Conservation (phyloP, 1,140 invertebrate genomes). For the Hestina assimilis region DNA sequence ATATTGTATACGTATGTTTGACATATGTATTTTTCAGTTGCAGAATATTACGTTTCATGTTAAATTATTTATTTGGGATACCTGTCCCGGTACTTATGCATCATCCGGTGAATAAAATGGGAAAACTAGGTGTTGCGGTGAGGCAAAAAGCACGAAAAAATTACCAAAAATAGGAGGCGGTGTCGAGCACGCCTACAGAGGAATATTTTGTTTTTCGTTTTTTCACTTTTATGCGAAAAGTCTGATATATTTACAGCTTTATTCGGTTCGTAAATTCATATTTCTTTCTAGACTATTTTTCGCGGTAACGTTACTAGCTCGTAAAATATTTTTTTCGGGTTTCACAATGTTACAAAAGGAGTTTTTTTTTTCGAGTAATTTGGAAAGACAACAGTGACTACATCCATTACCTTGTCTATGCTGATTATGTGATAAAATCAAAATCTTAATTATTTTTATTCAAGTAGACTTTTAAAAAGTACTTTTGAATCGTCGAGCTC, state of each 20-base stretch:
- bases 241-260: slow-evolving; percentile 18
- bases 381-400: not conserved
- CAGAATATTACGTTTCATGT: not conserved
- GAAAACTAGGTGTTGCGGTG: not conserved
- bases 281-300: slow-evolving; percentile 15
- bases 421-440: too few species aligned
- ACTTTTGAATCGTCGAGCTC: too few species aligned
- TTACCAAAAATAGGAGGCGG: not conserved
- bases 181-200: slow-evolving; percentile 1
- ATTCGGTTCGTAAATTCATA: slow-evolving; percentile 25
- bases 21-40: too few species aligned
- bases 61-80: not conserved
- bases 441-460: too few species aligned
- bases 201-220: slow-evolving; percentile 4
- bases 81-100: not conserved
- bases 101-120: not conserved
- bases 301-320: not conserved
- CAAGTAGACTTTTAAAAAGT: too few species aligned
- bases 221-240: slow-evolving; percentile 20
- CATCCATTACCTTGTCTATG: not conserved
- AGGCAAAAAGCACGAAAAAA: not conserved
- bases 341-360: not conserved
- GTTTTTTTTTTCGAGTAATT: not conserved
- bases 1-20: too few species aligned
- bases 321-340: slow-evolving; percentile 1